These are phyloP conservation scores for Tridacna gigas DNA, from an alignment of 2,888 invertebrate species.

Conservation along the genomic window DNA sequence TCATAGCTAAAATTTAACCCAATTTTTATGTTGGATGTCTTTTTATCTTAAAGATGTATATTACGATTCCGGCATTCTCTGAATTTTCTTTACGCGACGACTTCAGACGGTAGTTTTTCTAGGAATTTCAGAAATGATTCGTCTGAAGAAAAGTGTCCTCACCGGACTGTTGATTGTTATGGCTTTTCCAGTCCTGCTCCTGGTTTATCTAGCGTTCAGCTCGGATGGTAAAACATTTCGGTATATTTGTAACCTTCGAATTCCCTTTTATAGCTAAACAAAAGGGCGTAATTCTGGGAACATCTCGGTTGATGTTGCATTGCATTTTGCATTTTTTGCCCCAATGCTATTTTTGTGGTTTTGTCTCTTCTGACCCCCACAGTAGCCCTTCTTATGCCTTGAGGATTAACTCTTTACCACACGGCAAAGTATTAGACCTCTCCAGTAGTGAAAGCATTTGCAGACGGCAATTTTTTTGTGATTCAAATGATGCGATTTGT, in stretches of 20 bases:
- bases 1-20: background rate
- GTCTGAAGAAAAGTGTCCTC: slow-evolving; percentile 74
- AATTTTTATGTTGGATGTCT: no score
- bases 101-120: background rate
- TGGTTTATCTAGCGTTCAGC: slow-evolving; percentile 75
- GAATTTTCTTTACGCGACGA: background rate
- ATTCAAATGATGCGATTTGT: no score
- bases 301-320: no score
- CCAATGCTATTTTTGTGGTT: no score
- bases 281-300: no score
- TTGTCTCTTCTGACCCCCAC: no score
- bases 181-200: slow-evolving; percentile 75
- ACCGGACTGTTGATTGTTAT: slow-evolving; percentile 72
- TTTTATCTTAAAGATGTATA: no score
- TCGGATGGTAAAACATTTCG: slow-evolving; percentile 68
- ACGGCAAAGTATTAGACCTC: background rate
- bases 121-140: slow-evolving; percentile 65
- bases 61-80: background rate
- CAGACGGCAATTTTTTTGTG: background rate
- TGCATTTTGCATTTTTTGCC: no score
- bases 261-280: no score
- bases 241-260: no score
- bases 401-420: background rate
- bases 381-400: no score
- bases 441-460: background rate